phyloP scores from a whole-genome alignment of 1,140 invertebrate species.

The Drosophila suzukii region DNA sequence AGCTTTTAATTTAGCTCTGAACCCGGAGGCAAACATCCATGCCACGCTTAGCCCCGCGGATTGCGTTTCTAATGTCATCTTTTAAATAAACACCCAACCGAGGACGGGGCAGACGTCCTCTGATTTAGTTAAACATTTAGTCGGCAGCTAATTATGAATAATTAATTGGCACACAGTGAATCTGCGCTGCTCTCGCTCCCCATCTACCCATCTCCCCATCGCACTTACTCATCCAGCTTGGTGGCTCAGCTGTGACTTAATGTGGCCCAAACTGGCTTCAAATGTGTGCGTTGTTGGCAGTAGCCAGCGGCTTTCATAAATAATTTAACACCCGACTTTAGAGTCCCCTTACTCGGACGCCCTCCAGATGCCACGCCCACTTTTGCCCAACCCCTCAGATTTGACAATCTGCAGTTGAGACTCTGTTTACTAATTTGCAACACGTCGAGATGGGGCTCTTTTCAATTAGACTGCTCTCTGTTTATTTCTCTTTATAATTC shows the following conservation, averaged over 20 bases:
- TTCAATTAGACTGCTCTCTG: constrained; percentile 33
- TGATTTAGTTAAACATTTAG: constrained; percentile 75
- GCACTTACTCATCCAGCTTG: not conserved
- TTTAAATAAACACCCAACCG: constrained; percentile 46
- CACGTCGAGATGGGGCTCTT: constrained; percentile 27
- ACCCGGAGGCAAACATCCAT: constrained; percentile 33
- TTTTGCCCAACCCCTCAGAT: not conserved
- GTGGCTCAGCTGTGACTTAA: constrained; percentile 38
- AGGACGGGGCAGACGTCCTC: constrained; percentile 30
- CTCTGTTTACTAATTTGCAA: constrained; percentile 62
- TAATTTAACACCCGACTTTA: constrained; percentile 61
- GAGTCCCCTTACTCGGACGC: not conserved
- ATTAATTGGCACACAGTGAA: constrained; percentile 59
- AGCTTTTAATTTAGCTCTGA: constrained; percentile 53
- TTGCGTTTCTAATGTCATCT: constrained; percentile 38
- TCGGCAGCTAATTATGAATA: constrained; percentile 73
- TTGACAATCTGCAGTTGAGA: constrained; percentile 43
- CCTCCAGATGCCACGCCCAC: not conserved
- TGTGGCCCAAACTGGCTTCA: constrained; percentile 31
- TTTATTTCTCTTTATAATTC: constrained; percentile 1
- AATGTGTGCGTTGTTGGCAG: constrained; percentile 44
- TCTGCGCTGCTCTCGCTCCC: constrained; percentile 1
- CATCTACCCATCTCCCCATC: too few species aligned
- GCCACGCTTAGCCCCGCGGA: constrained; percentile 25
- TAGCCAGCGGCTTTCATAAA: constrained; percentile 55